Percentiles rank a stretch among this genome's conserved stretches.
Conservation (phyloP, 1,140 invertebrate species). For the Lordiphosa stackelbergi region DNA sequence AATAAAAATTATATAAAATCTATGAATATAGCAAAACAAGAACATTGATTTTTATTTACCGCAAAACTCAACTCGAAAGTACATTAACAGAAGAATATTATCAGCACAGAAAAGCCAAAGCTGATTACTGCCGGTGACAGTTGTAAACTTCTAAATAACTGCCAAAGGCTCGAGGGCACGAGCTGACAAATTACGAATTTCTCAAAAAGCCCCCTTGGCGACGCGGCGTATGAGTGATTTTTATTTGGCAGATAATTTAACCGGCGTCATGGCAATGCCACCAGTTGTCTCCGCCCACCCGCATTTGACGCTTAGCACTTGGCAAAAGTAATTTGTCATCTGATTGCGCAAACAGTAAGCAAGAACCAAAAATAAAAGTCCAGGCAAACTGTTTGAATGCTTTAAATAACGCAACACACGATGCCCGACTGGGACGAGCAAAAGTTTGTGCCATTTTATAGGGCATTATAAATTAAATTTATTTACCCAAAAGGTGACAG, state of each 20-base stretch:
- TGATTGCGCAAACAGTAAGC: slow-evolving; percentile 26
- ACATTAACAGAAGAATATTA: slow-evolving; percentile 61
- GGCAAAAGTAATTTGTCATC: slow-evolving; percentile 62
- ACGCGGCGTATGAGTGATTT: slow-evolving; percentile 67
- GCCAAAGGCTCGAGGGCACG: slow-evolving; percentile 26
- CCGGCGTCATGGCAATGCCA: slow-evolving; percentile 60
- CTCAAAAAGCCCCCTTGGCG: slow-evolving; percentile 29
- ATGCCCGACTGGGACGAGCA: slow-evolving; percentile 7
- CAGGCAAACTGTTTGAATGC: slow-evolving; percentile 27
- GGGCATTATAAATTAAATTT: slow-evolving; percentile 43
- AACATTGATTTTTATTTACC: slow-evolving; percentile 19
- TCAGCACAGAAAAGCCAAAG: slow-evolving; percentile 56
- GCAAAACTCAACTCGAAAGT: slow-evolving; percentile 25
- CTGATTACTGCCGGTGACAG: slow-evolving; percentile 66
- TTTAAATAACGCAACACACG: slow-evolving; percentile 35
- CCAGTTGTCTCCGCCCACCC: slow-evolving; percentile 6
- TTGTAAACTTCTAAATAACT: slow-evolving; percentile 69
- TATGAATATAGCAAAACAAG: slow-evolving; percentile 31
- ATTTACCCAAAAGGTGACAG: slow-evolving; percentile 49
- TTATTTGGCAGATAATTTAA: slow-evolving; percentile 72
- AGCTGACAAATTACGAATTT: slow-evolving; percentile 61
- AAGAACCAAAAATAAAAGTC: slow-evolving; percentile 10
- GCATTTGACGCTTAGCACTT: slow-evolving; percentile 12
- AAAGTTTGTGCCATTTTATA: slow-evolving; percentile 37
- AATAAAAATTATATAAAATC: slow-evolving; percentile 43